Conservation (phyloP, 1,140 invertebrate genomes). For the Vanessa tameamea region DNA sequence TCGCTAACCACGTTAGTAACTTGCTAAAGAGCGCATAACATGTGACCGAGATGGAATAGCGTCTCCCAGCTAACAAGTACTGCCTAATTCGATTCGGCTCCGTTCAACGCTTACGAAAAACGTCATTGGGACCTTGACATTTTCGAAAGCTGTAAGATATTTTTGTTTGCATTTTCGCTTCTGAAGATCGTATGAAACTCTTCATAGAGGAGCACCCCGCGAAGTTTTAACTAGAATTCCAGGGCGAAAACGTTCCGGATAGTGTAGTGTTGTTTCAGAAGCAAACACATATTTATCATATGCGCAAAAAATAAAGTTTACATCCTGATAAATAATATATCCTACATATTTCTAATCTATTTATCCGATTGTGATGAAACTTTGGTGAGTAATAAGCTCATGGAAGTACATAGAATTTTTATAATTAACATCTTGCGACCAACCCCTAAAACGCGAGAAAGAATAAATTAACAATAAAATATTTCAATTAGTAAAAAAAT, state of each 20-base stretch:
- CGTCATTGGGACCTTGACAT: not conserved
- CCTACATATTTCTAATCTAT: no score
- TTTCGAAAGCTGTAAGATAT: not conserved
- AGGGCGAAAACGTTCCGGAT: not conserved
- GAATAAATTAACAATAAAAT: no score
- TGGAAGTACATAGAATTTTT: no score
- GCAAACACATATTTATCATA: no score
- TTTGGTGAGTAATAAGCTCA: no score
- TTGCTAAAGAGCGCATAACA: slow-evolving; percentile 51
- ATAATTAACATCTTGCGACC: no score
- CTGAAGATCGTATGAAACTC: no score
- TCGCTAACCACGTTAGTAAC: slow-evolving; percentile 49
- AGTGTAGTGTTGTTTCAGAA: not conserved
- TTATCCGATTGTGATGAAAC: no score
- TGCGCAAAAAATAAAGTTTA: no score
- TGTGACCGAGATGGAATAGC: slow-evolving; percentile 38
- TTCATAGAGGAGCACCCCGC: not conserved
- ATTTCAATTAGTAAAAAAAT: no score
- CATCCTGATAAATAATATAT: no score
- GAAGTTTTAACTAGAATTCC: not conserved
- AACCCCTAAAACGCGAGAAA: no score
- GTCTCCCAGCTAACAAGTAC: slow-evolving; percentile 37
- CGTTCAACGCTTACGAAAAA: slow-evolving; percentile 23
- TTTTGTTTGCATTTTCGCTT: not conserved
- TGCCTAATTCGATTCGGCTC: slow-evolving; percentile 42